Evolutionary conservation across 2,113 vertebrate genomes (phyloP), one percentile per base, ranked within the genome.

Genomic region (Sebastes schlegelii): DNA sequence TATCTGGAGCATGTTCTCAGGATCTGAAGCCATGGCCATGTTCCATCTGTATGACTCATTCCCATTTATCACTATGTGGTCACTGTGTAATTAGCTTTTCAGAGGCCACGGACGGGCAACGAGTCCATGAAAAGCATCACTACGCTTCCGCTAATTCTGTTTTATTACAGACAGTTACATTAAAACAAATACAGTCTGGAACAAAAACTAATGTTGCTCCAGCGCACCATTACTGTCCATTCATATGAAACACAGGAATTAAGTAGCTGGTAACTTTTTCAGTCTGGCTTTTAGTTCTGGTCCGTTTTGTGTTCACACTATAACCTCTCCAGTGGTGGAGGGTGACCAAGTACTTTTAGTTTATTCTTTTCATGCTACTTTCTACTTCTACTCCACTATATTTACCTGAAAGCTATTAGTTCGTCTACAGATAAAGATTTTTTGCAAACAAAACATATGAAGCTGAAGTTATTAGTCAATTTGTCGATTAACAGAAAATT

Each of bases 11-110:
- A 16, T 60, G 42, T 51, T n/a, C 8, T 14, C 49, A n/a, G 40
- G 14, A 9, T 43, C 67, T 16, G 57, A 67, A 69, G 74, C 60
- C 51, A 51, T 48, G 5, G 76, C 69, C 51, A 6, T n/a, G 84
- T 26, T 68, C 63, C 70, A 16, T 69, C 51, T 84, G 54, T 42
- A 34, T 82, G 82, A 85, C 71, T 89, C 87, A 84, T 17, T 81
- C 51, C 34, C 57, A 42, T 73, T 83, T 21, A 57, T 83, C 46
- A 49, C 14, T 6, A 40, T 73, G 74, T 62, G 77, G 49, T 80
- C 51, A 40, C n/a, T 10, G 54, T 81, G 73, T 65, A 67, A 79
- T 83, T 51, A 71, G 52, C 74, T 74, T 74, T 64, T 75, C 14
- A 67, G 61, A 80, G 13, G 67, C 73, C 16, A 26, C 70, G 21